Conservation (phyloP, 2,797 vertebrate genomes). For the Coluber constrictor region DNA sequence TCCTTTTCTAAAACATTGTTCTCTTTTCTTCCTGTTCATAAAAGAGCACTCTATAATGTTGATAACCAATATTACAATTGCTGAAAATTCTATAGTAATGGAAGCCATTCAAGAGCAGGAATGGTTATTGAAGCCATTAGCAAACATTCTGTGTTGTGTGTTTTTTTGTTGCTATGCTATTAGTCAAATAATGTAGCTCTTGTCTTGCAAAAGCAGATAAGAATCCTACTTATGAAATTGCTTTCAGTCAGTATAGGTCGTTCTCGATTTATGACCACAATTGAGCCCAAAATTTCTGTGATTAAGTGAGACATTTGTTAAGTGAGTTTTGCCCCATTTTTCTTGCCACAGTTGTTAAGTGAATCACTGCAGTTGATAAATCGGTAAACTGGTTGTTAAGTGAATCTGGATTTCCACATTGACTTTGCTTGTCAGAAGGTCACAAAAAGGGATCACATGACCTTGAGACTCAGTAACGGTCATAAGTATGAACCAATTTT, state of each 20-base stretch:
- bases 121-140: conserved; percentile 31
- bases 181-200: conserved; percentile 8
- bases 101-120: conserved; percentile 1
- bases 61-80: not conserved
- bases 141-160: not conserved
- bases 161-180: conserved; percentile 22
- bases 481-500: too few species aligned
- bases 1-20: not conserved
- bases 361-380: too few species aligned
- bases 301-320: too few species aligned
- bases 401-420: too few species aligned
- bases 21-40: not conserved
- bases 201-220: conserved; percentile 13
- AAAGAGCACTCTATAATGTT: not conserved
- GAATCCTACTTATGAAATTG: not conserved
- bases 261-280: too few species aligned
- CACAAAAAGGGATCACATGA: too few species aligned
- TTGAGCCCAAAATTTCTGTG: too few species aligned
- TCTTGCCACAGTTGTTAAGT: too few species aligned
- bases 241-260: not conserved
- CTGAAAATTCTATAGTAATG: not conserved
- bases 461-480: too few species aligned
- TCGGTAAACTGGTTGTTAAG: too few species aligned
- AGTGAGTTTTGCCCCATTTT: too few species aligned
- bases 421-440: too few species aligned